These are phyloP conservation scores for Hyaena hyaena DNA, from an alignment of 2,113 vertebrate genomes.

Conservation along the genomic window DNA sequence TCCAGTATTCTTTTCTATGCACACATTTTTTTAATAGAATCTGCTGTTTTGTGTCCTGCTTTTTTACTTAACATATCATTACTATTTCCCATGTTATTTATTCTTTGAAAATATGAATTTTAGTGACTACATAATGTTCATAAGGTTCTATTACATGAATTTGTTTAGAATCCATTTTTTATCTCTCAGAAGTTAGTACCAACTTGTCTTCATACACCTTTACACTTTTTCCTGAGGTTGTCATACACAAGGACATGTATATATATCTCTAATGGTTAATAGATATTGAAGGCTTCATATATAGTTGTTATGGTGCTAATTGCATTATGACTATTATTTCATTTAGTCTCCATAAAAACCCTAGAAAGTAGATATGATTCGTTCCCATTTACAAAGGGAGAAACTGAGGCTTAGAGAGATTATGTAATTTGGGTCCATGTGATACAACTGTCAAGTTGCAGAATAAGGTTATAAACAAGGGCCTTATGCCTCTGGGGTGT, in stretches of 20 bases:
- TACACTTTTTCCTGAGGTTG: not conserved
- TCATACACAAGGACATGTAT: not conserved
- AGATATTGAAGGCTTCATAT: not conserved
- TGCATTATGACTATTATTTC: not conserved
- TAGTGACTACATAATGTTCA: not conserved
- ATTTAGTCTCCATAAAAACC: not conserved
- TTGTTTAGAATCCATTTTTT: conserved; percentile 37
- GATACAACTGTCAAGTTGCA: not conserved
- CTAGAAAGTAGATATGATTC: not conserved
- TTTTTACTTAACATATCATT: not conserved
- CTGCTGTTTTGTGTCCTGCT: not conserved
- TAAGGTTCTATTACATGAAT: not conserved
- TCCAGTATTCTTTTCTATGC: not conserved
- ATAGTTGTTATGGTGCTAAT: not conserved
- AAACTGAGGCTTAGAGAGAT: not conserved
- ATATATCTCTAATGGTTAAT: not conserved
- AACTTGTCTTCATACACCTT: not conserved
- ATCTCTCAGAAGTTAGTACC: conserved; percentile 5
- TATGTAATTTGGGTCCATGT: not conserved
- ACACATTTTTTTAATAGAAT: not conserved
- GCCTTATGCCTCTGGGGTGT: not conserved
- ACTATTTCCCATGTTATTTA: conserved; percentile 8
- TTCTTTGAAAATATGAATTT: conserved; percentile 32
- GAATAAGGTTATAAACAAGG: not conserved
- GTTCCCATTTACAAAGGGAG: not conserved